Conservation (phyloP, 2,113 vertebrate genomes). For the Atlantisia rogersi region DNA sequence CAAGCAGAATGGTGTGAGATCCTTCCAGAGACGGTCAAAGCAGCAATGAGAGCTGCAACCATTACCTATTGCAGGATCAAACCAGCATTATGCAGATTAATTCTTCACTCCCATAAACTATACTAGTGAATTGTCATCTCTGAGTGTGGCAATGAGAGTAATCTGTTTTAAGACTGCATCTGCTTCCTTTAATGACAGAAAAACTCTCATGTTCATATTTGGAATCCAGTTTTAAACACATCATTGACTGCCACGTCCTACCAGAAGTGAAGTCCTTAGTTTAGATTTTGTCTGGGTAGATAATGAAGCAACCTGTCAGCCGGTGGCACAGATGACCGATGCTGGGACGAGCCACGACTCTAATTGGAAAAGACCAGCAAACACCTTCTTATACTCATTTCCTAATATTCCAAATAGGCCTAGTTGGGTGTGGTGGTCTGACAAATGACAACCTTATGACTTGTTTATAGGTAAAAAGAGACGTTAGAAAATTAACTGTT, state of each 20-base stretch:
- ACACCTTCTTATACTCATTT: background rate
- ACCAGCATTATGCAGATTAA: background rate
- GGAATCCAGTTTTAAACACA: background rate
- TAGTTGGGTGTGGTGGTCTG: background rate
- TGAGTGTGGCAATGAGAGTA: rapidly evolving
- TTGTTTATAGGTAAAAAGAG: background rate
- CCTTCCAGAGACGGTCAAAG: background rate
- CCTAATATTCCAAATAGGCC: background rate
- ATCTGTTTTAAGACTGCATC: background rate
- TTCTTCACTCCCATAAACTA: background rate
- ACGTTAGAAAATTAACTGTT: background rate
- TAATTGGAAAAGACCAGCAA: background rate
- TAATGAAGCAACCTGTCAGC: background rate
- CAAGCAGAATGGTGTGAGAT: background rate
- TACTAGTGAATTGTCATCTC: background rate
- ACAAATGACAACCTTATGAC: background rate
- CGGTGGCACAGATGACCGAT: background rate
- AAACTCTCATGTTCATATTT: background rate
- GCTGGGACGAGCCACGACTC: background rate
- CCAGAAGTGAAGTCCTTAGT: background rate
- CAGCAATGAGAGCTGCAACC: background rate
- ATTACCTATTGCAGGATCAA: background rate
- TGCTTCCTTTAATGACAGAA: background rate
- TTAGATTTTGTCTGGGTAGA: background rate
- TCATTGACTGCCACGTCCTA: background rate